A percentile compares a stretch with the other conserved stretches of the same genome.
These are phyloP conservation scores for Scopus umbretta DNA, from an alignment of 2,113 vertebrate species.

Conservation along the genomic window DNA sequence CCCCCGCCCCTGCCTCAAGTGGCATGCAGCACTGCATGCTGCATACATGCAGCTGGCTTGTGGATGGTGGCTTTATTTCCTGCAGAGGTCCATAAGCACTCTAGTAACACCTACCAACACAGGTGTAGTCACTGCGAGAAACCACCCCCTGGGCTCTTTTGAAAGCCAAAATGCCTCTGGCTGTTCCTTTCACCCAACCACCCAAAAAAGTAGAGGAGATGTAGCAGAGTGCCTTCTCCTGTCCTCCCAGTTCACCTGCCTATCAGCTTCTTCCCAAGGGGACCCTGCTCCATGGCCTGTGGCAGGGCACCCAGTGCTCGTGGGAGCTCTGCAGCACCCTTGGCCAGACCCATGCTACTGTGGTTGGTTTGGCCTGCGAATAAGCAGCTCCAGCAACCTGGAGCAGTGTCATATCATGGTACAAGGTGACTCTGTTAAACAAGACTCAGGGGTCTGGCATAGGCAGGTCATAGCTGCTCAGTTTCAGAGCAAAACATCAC, in stretches of 20 bases:
- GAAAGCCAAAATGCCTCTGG: background rate
- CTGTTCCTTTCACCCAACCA: background rate
- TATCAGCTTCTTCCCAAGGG: background rate
- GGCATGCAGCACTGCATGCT: background rate
- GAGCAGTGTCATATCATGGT: background rate
- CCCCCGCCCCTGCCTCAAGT: background rate
- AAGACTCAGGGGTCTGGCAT: background rate
- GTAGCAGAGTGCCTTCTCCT: background rate
- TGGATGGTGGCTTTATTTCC: background rate
- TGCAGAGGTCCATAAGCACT: background rate
- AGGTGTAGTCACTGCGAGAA: background rate
- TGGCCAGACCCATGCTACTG: background rate
- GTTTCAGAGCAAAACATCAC: constrained; percentile 7
- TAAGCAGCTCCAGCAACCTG: background rate
- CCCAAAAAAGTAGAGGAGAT: background rate
- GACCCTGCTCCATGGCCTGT: accelerated
- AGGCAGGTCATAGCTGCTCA: background rate
- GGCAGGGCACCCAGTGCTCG: accelerated
- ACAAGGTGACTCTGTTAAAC: background rate
- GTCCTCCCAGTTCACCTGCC: background rate
- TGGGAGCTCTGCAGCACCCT: background rate
- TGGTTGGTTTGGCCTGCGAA: background rate
- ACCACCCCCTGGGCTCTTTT: background rate
- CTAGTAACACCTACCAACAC: background rate
- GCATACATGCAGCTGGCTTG: background rate